A percentile compares a stretch with the other conserved stretches of the same genome.
These are phyloP conservation scores for Formica selysi DNA, from an alignment of 1,140 invertebrate genomes.

Conservation along the genomic window DNA sequence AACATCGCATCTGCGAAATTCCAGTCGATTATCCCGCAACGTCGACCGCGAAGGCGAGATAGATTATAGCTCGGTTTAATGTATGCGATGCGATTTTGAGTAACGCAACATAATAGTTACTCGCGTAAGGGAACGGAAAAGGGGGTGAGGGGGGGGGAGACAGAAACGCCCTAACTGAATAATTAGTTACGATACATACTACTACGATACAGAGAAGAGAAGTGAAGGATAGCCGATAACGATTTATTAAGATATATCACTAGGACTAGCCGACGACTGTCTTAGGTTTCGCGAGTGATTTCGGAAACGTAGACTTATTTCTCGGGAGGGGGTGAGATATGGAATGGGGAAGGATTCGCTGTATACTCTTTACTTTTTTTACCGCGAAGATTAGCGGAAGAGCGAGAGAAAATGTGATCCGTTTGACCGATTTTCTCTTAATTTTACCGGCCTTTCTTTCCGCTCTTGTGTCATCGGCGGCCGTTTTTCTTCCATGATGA, in stretches of 20 bases:
- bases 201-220: constrained; percentile 66
- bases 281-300: constrained; percentile 71
- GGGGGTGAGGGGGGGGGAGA: neutral
- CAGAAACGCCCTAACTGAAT: constrained; percentile 72
- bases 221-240: constrained; percentile 76
- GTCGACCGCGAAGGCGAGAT: constrained; percentile 76
- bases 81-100: constrained; percentile 78
- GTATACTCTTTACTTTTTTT: constrained; percentile 64
- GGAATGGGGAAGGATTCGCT: constrained; percentile 26
- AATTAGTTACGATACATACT: constrained; percentile 77
- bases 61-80: constrained; percentile 79
- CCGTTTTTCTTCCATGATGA: constrained; percentile 27
- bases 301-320: constrained; percentile 65
- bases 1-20: constrained; percentile 38
- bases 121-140: constrained; percentile 58
- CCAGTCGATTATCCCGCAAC: constrained; percentile 73
- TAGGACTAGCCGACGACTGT: constrained; percentile 84
- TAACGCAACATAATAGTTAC: constrained; percentile 76
- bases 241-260: constrained; percentile 84
- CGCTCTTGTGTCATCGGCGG: constrained; percentile 44
- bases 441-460: constrained; percentile 58
- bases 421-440: constrained; percentile 56
- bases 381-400: constrained; percentile 36
- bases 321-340: constrained; percentile 14
- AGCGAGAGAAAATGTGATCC: constrained; percentile 37